Conservation (phyloP, 2,797 vertebrate genomes). For the Bradypus variegatus region DNA sequence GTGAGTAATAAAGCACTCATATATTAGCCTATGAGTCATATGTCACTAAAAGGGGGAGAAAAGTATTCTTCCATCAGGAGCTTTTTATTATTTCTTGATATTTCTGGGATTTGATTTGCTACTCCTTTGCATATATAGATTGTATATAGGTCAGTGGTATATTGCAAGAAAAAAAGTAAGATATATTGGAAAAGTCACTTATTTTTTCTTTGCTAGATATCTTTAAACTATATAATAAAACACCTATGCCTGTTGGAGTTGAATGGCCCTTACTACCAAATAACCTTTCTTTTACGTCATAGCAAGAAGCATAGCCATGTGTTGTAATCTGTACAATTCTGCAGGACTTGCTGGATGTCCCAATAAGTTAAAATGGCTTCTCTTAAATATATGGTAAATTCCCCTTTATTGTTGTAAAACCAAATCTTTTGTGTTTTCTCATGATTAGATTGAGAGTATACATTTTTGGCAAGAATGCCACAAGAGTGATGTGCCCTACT, state of each 20-base stretch:
- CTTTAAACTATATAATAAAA: slow-evolving; percentile 17
- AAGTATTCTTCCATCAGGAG: neutral
- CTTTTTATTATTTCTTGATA: slow-evolving; percentile 13
- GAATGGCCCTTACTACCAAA: neutral
- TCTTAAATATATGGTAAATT: slow-evolving; percentile 9
- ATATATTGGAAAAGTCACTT: slow-evolving; percentile 2
- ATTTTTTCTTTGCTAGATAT: neutral
- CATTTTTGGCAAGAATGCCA: neutral
- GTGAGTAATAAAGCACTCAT: neutral
- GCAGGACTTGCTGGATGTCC: neutral
- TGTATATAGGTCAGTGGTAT: neutral
- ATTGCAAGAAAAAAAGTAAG: neutral
- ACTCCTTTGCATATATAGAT: neutral
- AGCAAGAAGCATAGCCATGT: neutral
- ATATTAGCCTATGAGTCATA: neutral
- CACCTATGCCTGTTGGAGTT: neutral
- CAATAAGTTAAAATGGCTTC: neutral
- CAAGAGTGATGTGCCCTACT: neutral
- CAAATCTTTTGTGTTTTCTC: neutral
- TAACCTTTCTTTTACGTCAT: neutral
- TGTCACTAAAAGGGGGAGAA: neutral
- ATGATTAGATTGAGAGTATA: neutral
- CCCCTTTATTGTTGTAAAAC: neutral
- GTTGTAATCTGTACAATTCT: neutral
- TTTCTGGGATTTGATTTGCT: slow-evolving; percentile 19